phyloP scores from a whole-genome alignment of 2,888 invertebrate species.

The Frankliniella intonsa region DNA sequence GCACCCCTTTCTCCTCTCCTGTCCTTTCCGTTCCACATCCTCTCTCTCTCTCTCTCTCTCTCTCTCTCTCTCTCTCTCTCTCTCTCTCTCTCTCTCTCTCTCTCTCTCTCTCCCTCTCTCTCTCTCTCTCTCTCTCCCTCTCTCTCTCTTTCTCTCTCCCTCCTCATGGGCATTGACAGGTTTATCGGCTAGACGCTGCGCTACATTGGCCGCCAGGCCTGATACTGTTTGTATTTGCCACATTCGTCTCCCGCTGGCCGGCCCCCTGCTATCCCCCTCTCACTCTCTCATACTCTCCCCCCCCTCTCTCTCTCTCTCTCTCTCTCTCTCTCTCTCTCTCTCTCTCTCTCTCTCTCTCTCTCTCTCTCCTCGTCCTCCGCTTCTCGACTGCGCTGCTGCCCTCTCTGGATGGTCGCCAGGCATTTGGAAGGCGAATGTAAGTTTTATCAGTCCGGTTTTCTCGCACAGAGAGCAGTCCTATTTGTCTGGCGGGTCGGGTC shows the following conservation, averaged over 20 bases:
- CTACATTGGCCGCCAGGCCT: neutral
- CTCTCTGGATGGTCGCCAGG: neutral
- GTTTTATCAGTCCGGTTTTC: constrained; percentile 6
- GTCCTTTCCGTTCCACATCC: neutral
- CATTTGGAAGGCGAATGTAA: neutral
- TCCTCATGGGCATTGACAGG: neutral
- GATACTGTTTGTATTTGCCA: neutral
- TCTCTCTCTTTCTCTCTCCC: neutral
- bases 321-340: neutral
- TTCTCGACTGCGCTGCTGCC: neutral
- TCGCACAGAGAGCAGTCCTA: neutral
- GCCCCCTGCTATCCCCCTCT: neutral
- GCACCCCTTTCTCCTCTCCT: neutral
- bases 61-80: constrained; percentile 15
- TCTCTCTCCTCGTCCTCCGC: neutral
- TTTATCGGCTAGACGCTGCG: neutral
- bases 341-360: neutral
- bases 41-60: constrained; percentile 10
- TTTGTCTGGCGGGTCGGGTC: neutral
- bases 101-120: constrained; percentile 12
- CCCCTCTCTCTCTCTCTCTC: neutral
- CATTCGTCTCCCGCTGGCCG: neutral
- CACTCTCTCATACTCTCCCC: neutral
- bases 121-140: constrained; percentile 16
- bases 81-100: constrained; percentile 15